These are phyloP conservation scores for Anadara kagoshimensis DNA, from an alignment of 1,140 invertebrate genomes.

Conservation along the genomic window DNA sequence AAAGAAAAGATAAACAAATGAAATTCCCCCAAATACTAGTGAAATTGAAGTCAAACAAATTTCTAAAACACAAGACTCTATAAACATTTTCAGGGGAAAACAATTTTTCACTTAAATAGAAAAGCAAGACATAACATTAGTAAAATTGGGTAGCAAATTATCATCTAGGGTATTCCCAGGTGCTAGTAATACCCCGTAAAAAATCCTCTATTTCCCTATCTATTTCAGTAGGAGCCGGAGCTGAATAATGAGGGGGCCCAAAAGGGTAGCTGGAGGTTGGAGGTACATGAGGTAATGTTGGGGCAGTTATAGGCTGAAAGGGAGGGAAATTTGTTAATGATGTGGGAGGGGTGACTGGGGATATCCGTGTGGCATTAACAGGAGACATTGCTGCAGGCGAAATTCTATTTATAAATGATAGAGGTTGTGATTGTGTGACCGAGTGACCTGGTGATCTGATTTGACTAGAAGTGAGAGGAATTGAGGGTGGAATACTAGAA, in stretches of 20 bases:
- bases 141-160: too few relatives aligned
- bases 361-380: constrained; percentile 21
- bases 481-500: constrained; percentile 8
- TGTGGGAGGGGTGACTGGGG: constrained; percentile 32
- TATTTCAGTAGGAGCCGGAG: constrained; percentile 45
- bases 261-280: constrained; percentile 27
- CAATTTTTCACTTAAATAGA: too few relatives aligned
- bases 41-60: too few relatives aligned
- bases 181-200: constrained; percentile 57
- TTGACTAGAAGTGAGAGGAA: neutral
- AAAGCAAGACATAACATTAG: too few relatives aligned
- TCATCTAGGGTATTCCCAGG: constrained; percentile 35
- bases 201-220: constrained; percentile 67
- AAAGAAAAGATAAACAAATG: too few relatives aligned
- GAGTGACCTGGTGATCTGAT: too few relatives aligned
- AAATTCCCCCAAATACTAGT: too few relatives aligned
- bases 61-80: too few relatives aligned
- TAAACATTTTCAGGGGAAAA: too few relatives aligned
- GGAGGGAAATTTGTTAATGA: constrained; percentile 22
- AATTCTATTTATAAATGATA: neutral
- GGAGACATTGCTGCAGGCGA: neutral
- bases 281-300: constrained; percentile 13
- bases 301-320: constrained; percentile 25
- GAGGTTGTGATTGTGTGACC: neutral
- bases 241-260: constrained; percentile 13